phyloP scores from a whole-genome alignment of 37 sponge, comb jelly and placozoan genomes.

The Axinella damicornis region DNA sequence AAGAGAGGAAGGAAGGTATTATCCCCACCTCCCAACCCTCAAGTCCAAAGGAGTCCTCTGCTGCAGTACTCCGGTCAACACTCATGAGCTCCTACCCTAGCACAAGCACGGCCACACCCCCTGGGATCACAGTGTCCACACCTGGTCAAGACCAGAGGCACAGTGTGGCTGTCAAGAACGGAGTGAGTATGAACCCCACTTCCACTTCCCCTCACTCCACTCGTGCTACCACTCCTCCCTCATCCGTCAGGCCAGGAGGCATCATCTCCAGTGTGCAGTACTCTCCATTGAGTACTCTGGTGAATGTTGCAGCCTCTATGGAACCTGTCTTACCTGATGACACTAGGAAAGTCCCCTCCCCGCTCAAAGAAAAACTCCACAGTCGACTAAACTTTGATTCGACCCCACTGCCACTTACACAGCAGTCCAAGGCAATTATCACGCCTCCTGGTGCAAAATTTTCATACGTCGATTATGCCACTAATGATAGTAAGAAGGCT shows the following conservation, averaged over 20 bases:
- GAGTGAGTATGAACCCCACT: background rate
- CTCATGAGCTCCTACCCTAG: constrained; percentile 39
- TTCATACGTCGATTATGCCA: no score
- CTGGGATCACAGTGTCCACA: background rate
- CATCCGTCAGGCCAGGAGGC: no score
- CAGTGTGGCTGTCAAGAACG: constrained; percentile 27
- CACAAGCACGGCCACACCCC: background rate
- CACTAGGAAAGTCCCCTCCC: background rate
- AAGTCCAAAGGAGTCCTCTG: constrained; percentile 27
- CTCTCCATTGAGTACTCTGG: constrained; percentile 11
- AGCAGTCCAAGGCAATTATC: no score
- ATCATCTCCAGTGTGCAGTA: no score
- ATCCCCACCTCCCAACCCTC: constrained; percentile 24
- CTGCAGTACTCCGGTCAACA: constrained; percentile 6
- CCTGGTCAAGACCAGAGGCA: constrained; percentile 59
- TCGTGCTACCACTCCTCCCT: no score
- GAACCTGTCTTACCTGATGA: constrained; percentile 8
- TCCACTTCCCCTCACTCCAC: no score
- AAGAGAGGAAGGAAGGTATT: background rate
- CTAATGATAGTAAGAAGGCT: no score
- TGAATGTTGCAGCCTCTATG: constrained; percentile 40
- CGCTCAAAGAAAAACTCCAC: background rate
- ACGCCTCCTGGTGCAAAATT: no score
- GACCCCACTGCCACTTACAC: no score
- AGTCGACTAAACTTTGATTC: no score